Evolutionary conservation across 2,113 vertebrate species (phyloP).

Genomic region (Pholis gunnellus): DNA sequence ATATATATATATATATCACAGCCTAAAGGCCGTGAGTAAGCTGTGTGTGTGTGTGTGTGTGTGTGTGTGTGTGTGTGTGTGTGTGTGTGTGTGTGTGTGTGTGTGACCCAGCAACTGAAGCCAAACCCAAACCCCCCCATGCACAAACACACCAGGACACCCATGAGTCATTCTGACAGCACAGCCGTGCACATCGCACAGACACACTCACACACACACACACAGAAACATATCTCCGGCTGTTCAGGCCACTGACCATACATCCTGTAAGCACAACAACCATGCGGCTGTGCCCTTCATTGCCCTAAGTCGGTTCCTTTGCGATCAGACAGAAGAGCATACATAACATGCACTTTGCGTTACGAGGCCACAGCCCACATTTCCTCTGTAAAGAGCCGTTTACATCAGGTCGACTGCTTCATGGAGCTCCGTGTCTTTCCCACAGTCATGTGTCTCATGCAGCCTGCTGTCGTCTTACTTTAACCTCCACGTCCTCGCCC

Average conservation of each 20-base stretch:
- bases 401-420: conserved; percentile 49
- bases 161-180: conserved; percentile 42
- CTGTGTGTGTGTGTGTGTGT: conserved; percentile 2
- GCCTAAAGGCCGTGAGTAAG: conserved; percentile 2
- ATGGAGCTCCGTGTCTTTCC: conserved; percentile 43
- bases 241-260: conserved; percentile 67
- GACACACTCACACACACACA: neutral
- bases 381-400: conserved; percentile 42
- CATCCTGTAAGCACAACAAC: conserved; percentile 49
- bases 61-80: conserved; percentile 1
- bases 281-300: conserved; percentile 38
- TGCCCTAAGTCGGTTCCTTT: conserved; percentile 45
- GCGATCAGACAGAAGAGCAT: conserved; percentile 39
- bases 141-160: conserved; percentile 17
- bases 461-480: conserved; percentile 34
- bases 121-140: neutral
- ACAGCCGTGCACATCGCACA: conserved; percentile 2
- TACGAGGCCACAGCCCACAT: conserved; percentile 37
- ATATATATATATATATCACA: no score
- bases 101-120: neutral
- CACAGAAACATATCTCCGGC: conserved; percentile 24
- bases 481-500: conserved; percentile 36
- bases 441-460: conserved; percentile 50
- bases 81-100: neutral
- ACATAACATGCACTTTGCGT: conserved; percentile 49